Base-by-base conservation (phyloP, 1,140 invertebrate species). In the Ruditapes philippinarum region DNA sequence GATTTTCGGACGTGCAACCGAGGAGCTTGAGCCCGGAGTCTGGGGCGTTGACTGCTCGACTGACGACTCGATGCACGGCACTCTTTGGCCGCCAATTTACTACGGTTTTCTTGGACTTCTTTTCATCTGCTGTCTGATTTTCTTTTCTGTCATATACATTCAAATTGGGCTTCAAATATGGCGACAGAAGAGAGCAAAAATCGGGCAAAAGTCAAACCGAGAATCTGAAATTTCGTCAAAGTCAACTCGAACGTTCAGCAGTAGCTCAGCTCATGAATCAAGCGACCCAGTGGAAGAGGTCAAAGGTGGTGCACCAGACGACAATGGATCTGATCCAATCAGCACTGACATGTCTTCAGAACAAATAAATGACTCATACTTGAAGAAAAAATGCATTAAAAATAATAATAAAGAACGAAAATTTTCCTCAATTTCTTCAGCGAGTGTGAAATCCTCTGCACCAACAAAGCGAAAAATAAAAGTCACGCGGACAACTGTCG, bases 11-110 rank as follows among this genome's bases (percentile, higher is more conserved):
- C 82, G 90, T 25, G 91, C 93, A 74, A 94, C 91, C n/a, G 85
- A 92, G 60, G 80, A 91, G 19, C 42, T 92, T 7, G 81, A 76
- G 31, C 88, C 88, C 0, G 91, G 89, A 22, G 51, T 95, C 7
- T 65, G 81, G 12, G 94, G 93, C 0, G 92, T 92, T 0, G 94
- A 95, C 89, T 95, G 94, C 78, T 94, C 94, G 12, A 95, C 94
- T 0, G 93, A 93, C 28, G 94, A 95, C 81, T 93, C 92, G 4
- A 91, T 94, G 70, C 65, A 91, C 42, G 84, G 90, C 11, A 94
- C 94, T 19, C 89, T 93, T 45, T 95, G 92, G 68, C 93, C 94
- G 9, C 93, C 91, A 22, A 68, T 94, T 36, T 95, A 94, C 85
- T 95, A 94, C 89, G 93, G 92, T 1, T 93, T 94, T 54, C 90